Evolutionary conservation across 2,797 vertebrate species (phyloP).

Genomic region (Scolopax bukidnonensis): DNA sequence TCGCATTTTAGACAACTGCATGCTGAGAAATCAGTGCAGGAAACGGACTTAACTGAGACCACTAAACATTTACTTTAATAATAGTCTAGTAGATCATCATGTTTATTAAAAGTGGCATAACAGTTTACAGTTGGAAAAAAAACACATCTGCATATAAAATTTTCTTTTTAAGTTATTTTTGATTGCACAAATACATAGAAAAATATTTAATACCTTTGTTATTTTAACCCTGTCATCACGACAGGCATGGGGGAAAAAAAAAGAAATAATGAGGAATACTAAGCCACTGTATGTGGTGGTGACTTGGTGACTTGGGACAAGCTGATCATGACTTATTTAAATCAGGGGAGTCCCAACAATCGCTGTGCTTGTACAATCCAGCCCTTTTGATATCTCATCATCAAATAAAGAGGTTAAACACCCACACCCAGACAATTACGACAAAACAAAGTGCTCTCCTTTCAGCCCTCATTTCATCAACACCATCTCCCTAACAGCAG

Average conservation of each 20-base stretch:
- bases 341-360: background rate
- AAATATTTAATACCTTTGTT: background rate
- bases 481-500: background rate
- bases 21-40: background rate
- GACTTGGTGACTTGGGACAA: background rate
- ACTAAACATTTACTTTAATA: background rate
- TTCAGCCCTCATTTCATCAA: background rate
- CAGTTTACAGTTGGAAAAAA: background rate
- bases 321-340: background rate
- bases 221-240: background rate
- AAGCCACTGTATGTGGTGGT: fast-evolving
- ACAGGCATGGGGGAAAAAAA: background rate
- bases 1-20: background rate
- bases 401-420: background rate
- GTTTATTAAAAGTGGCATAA: background rate
- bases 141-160: background rate
- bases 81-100: background rate
- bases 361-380: background rate
- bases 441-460: background rate
- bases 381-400: background rate
- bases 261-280: background rate
- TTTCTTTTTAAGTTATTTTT: background rate
- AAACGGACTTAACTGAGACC: background rate
- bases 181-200: background rate
- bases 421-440: background rate